phyloP scores from a whole-genome alignment of 2,888 invertebrate species.

The Trissonchulus latispiculum region DNA sequence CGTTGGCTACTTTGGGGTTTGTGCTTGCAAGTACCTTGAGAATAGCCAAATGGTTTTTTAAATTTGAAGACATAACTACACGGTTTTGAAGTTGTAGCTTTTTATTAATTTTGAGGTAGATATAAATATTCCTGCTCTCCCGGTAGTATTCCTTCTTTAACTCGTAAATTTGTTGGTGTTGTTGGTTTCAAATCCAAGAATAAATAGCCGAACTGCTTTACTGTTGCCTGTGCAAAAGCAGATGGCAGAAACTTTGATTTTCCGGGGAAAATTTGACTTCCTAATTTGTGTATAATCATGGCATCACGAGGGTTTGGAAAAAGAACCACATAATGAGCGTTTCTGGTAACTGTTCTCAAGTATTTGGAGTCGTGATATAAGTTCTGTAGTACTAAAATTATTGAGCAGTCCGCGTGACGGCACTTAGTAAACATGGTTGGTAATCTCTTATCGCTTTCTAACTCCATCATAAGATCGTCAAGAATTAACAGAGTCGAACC shows the following conservation, averaged over 20 bases:
- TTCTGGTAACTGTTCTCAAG: constrained; percentile 7
- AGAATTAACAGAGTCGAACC: neutral
- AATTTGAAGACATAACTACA: neutral
- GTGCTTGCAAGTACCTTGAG: neutral
- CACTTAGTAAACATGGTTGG: neutral
- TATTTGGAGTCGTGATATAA: constrained; percentile 15
- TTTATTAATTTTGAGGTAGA: neutral
- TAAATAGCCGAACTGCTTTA: constrained; percentile 1
- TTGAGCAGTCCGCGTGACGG: neutral
- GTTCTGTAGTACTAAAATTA: constrained; percentile 12
- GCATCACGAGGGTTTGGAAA: constrained; percentile 16
- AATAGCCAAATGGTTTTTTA: neutral
- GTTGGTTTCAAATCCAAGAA: constrained; percentile 6
- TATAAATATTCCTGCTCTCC: neutral
- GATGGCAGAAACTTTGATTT: constrained; percentile 2
- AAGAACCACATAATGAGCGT: constrained; percentile 11
- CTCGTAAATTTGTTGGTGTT: neutral
- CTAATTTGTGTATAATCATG: neutral
- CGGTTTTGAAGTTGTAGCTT: too few relatives aligned
- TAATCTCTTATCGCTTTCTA: neutral
- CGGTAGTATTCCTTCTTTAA: neutral
- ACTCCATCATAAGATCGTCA: neutral
- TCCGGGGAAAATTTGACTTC: neutral
- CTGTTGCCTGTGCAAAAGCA: constrained; percentile 7
- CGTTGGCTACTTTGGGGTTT: neutral